Percentiles rank a stretch among this genome's conserved stretches.
phyloP scores from a whole-genome alignment of 2,888 invertebrate species.

The Erynnis tages region DNA sequence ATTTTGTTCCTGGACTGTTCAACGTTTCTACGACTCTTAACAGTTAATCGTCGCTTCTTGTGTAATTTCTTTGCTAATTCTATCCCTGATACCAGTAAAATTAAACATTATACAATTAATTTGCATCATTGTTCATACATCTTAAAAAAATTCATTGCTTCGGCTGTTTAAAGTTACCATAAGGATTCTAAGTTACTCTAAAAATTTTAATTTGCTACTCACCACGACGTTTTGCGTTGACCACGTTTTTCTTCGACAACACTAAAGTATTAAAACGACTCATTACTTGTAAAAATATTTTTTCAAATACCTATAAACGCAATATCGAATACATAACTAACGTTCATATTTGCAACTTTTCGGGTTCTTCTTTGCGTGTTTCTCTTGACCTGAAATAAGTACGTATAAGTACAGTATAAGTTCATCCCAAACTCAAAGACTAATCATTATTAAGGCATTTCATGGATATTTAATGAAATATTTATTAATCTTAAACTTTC shows the following conservation, averaged over 20 bases:
- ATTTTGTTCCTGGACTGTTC: slow-evolving; percentile 3
- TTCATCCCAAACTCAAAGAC: no score
- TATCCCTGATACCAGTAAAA: no score
- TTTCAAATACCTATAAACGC: background rate
- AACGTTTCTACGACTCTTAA: slow-evolving; percentile 34
- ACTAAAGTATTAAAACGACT: background rate
- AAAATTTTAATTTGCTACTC: slow-evolving; percentile 2
- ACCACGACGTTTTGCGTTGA: slow-evolving; percentile 30
- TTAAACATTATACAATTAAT: no score
- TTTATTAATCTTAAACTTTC: no score
- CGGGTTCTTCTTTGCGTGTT: slow-evolving; percentile 27
- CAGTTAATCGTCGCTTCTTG: slow-evolving; percentile 44
- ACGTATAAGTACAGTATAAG: no score
- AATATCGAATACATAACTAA: slow-evolving; percentile 21
- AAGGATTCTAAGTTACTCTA: background rate
- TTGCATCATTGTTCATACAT: no score
- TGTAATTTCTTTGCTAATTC: slow-evolving; percentile 40
- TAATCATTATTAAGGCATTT: no score
- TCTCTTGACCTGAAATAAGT: slow-evolving; percentile 30
- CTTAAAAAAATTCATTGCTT: background rate
- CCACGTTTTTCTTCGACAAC: slow-evolving; percentile 5
- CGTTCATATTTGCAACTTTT: slow-evolving; percentile 37
- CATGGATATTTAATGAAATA: no score
- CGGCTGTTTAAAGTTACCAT: background rate
- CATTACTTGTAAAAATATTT: background rate